Conservation (phyloP, 2,797 vertebrate genomes). For the Naso thynnoides region DNA sequence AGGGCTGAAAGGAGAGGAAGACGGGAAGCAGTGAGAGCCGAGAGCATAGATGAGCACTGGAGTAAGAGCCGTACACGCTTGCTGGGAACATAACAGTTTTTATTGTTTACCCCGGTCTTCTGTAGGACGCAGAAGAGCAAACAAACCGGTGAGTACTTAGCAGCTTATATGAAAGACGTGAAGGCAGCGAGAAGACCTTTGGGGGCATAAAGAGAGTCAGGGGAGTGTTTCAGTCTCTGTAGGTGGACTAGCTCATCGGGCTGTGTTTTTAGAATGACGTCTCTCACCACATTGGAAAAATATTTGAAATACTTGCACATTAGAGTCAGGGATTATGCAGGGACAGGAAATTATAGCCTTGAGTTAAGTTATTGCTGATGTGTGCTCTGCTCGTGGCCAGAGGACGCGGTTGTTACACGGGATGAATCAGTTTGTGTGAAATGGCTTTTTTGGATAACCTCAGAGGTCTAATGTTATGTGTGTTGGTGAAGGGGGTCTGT, state of each 20-base stretch:
- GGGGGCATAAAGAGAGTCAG: neutral
- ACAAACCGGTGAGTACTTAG: conserved; percentile 69
- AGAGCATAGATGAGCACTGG: conserved; percentile 38
- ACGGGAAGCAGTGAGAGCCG: conserved; percentile 30
- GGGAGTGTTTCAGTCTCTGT: neutral
- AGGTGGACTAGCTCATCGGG: neutral
- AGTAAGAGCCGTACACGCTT: conserved; percentile 26
- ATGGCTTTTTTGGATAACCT: neutral
- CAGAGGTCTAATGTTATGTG: neutral
- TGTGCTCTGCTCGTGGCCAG: conserved; percentile 7
- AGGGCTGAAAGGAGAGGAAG: conserved; percentile 45
- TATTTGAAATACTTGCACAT: neutral
- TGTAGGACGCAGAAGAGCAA: conserved; percentile 71
- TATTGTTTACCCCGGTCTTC: conserved; percentile 63
- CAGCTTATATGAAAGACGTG: neutral
- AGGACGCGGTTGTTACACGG: neutral
- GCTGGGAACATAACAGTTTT: conserved; percentile 29
- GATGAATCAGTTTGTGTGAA: conserved; percentile 13
- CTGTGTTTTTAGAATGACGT: neutral
- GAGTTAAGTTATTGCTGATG: conserved; percentile 8
- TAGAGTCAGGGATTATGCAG: neutral
- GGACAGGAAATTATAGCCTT: neutral
- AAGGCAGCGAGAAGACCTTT: neutral
- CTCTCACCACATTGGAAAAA: neutral
- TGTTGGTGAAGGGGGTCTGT: neutral